Conservation (phyloP, 2,797 vertebrate genomes). For the Antrozous pallidus region DNA sequence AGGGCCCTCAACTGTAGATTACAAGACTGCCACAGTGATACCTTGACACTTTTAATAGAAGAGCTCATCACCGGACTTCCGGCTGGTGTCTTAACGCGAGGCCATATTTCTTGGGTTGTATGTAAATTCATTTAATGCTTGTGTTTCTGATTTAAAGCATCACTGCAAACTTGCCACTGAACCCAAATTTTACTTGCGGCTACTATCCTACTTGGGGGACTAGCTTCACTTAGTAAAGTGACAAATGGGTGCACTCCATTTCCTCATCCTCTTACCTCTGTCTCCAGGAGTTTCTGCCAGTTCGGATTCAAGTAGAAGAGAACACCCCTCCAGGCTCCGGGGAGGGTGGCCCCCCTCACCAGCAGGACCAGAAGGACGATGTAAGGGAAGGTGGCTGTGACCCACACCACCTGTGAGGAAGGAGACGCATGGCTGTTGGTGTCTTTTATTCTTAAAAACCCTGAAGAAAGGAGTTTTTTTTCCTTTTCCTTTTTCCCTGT, state of each 20-base stretch:
- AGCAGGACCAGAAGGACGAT: constrained; percentile 92
- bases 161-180: not conserved
- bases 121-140: not conserved
- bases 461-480: not conserved
- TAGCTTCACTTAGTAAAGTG: not conserved
- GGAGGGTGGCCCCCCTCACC: constrained; percentile 94
- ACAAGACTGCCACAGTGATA: not conserved
- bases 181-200: not conserved
- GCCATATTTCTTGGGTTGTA: not conserved
- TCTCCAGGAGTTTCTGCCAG: constrained; percentile 94
- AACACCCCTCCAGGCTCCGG: constrained; percentile 97
- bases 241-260: rapidly evolving
- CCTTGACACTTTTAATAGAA: not conserved
- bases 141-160: not conserved
- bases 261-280: constrained; percentile 84
- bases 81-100: not conserved
- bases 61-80: not conserved
- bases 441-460: not conserved
- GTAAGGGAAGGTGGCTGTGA: constrained; percentile 97
- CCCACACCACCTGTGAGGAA: constrained; percentile 93
- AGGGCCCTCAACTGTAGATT: not conserved
- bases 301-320: constrained; percentile 96
- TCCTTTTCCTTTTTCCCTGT: not conserved
- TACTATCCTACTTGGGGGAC: not conserved
- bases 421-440: not conserved